Evolutionary conservation across 2,113 vertebrate genomes (phyloP), one percentile per base, ranked within the genome.

Genomic region (Heteronetta atricapilla): DNA sequence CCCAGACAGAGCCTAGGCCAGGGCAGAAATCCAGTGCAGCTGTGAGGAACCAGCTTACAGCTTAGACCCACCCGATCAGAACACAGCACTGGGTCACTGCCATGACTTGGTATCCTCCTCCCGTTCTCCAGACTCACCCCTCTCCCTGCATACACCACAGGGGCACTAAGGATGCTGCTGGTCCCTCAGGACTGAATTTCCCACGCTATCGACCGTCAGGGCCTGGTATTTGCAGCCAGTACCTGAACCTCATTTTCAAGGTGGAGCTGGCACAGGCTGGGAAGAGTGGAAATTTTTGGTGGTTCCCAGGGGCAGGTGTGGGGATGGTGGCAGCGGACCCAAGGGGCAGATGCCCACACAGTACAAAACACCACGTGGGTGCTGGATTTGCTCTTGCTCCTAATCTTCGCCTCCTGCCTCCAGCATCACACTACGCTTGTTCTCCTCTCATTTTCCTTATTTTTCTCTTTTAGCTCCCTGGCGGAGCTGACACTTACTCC

Each of bases 261-360:
- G 31, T 59, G 50, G 8, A 74, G 25, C 21, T 36, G 56, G 38
- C 22, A n/a, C 29, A 59, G 18, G 2, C 2, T 52, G 48, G 42
- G 68, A 77, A 74, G 26, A 59, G n/a, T 48, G 28, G 25, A 1
- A 2, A 6, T 40, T 25, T 69, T 38, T 13, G 46, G 48, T 25
- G 34, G 16, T 2, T 55, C 56, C 1, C 1, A 50, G 42, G 52
- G 62, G 14, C 21, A 52, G 52, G 29, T 22, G 34, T 29, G 67
- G 56, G 1, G 8, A 25, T 0, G 0, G 34, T 28, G 52, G 21
- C n/a, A 25, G 36, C 0, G 19, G 33, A 11, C 53, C 7, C 48
- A 13, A 0, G 3, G 29, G 42, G 4, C 42, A 89, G 34, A 66
- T 0, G 1, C 26, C 22, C 14, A 8, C 8, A 26, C 10, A 58